These are phyloP conservation scores for Heterodera filipjevi DNA, from an alignment of 2,888 invertebrate genomes.

Conservation along the genomic window DNA sequence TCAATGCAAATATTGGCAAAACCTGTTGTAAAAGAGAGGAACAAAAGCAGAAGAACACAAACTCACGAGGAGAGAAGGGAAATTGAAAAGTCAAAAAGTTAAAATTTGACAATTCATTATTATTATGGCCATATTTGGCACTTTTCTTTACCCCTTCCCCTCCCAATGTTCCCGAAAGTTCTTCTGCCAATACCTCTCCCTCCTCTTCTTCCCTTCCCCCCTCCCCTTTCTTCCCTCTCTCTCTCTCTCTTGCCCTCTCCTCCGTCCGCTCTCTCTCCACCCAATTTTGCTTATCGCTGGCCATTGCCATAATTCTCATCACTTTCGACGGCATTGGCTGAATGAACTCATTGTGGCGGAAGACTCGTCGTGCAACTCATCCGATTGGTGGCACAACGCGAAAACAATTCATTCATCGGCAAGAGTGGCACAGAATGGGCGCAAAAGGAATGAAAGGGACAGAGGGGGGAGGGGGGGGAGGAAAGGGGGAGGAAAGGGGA, in stretches of 20 bases:
- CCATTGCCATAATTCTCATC: constrained; percentile 11
- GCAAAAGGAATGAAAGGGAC: neutral
- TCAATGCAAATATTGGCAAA: constrained; percentile 8
- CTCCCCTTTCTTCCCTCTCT: neutral
- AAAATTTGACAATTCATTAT: too few relatives aligned
- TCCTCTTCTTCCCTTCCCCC: too few relatives aligned
- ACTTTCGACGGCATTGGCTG: neutral
- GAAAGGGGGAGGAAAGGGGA: neutral
- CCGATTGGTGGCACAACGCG: constrained; percentile 3
- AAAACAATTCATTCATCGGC: constrained; percentile 14
- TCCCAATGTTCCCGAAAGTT: neutral
- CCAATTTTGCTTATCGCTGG: constrained; percentile 13
- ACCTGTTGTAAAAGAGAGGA: neutral
- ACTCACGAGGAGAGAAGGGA: too few relatives aligned
- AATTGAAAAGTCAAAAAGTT: too few relatives aligned
- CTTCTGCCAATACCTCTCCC: too few relatives aligned
- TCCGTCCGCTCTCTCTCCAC: neutral
- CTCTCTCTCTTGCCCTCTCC: neutral
- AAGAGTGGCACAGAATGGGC: constrained; percentile 3
- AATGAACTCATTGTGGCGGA: constrained; percentile 16
- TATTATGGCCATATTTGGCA: neutral
- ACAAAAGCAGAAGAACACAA: too few relatives aligned
- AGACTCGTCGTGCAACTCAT: constrained; percentile 14
- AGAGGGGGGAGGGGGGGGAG: neutral
- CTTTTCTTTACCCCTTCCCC: neutral